Percentiles rank a stretch among this genome's conserved stretches.
These are phyloP conservation scores for Decapterus maruadsi DNA, from an alignment of 2,797 vertebrate species.

Conservation along the genomic window DNA sequence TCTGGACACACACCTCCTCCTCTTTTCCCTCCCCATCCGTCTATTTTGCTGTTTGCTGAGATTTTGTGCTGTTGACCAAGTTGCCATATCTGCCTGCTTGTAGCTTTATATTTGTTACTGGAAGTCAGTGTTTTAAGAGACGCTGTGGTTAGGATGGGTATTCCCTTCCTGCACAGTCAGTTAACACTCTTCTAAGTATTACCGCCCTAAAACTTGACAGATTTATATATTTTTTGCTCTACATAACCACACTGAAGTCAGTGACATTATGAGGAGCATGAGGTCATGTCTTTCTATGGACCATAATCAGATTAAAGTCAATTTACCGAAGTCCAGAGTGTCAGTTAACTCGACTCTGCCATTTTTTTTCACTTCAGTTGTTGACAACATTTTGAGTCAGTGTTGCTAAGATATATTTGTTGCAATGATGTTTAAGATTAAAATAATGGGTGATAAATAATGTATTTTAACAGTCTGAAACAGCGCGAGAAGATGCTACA, in stretches of 20 bases:
- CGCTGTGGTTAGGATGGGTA: slow-evolving; percentile 14
- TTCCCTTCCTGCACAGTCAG: slow-evolving; percentile 24
- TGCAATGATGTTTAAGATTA: slow-evolving; percentile 29
- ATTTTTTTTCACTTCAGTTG: slow-evolving; percentile 37
- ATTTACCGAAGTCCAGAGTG: slow-evolving; percentile 32
- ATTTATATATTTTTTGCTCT: slow-evolving; percentile 23
- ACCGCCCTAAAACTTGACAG: slow-evolving; percentile 43
- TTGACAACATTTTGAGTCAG: slow-evolving; percentile 28
- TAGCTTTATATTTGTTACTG: slow-evolving; percentile 49
- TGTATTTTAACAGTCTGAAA: slow-evolving; percentile 51
- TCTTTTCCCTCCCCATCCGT: slow-evolving; percentile 12
- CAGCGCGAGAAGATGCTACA: slow-evolving; percentile 37
- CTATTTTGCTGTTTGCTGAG: slow-evolving; percentile 27
- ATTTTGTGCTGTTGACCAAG: slow-evolving; percentile 54
- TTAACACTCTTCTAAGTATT: slow-evolving; percentile 48
- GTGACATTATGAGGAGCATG: slow-evolving; percentile 27
- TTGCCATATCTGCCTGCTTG: slow-evolving; percentile 52
- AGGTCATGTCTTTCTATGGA: slow-evolving; percentile 43
- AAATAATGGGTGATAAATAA: slow-evolving; percentile 51
- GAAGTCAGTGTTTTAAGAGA: slow-evolving; percentile 48
- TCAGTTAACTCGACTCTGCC: slow-evolving; percentile 29
- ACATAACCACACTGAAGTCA: slow-evolving; percentile 37
- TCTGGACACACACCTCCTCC: slow-evolving; percentile 3
- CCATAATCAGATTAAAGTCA: slow-evolving; percentile 44
- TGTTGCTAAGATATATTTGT: slow-evolving; percentile 45